Evolutionary conservation across 2,113 vertebrate species (phyloP).

Genomic region (Dasypus novemcinctus): DNA sequence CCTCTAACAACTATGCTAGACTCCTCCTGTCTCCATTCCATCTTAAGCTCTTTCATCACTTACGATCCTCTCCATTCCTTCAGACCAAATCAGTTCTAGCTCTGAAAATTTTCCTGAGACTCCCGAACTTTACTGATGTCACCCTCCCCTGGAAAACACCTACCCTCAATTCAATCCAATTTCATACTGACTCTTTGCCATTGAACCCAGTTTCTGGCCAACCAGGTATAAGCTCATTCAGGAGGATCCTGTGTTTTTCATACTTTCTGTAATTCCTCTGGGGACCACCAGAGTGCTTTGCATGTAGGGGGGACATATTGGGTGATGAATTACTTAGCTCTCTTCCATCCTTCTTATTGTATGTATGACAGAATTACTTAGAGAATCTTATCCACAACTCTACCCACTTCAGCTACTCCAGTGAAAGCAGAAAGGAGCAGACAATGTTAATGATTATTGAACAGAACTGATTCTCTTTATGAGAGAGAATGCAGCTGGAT

Average conservation of each 20-base stretch:
- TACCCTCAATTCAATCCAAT: background rate
- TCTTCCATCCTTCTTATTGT: background rate
- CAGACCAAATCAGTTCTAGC: background rate
- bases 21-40: background rate
- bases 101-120: background rate
- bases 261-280: background rate
- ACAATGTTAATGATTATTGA: background rate
- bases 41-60: background rate
- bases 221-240: background rate
- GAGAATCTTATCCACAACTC: background rate
- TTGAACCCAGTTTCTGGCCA: background rate
- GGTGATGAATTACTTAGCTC: background rate
- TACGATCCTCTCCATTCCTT: background rate
- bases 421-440: background rate
- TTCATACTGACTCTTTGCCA: background rate
- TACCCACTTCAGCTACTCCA: background rate
- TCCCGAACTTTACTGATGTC: background rate
- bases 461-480: background rate
- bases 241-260: background rate
- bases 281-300: background rate
- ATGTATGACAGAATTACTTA: background rate
- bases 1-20: background rate
- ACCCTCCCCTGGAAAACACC: background rate
- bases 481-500: background rate
- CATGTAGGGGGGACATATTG: background rate